These are phyloP conservation scores for Psilopsiagon aymara DNA, from an alignment of 2,113 vertebrate genomes.

Conservation along the genomic window DNA sequence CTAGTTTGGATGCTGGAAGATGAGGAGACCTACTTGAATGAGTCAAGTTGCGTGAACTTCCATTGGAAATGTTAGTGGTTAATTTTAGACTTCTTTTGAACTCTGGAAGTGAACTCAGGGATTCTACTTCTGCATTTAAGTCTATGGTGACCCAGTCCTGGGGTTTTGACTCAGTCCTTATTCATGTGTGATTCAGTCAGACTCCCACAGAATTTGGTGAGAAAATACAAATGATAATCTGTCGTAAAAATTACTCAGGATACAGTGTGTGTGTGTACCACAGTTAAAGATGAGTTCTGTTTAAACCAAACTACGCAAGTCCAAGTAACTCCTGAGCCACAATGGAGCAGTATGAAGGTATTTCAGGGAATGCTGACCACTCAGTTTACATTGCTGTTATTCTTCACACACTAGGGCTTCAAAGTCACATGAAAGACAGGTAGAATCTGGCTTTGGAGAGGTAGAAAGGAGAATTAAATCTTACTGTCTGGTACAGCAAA, in stretches of 20 bases:
- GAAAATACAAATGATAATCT: neutral
- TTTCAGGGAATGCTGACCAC: neutral
- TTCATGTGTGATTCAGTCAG: neutral
- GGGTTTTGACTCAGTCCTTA: slow-evolving; percentile 12
- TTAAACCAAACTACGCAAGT: neutral
- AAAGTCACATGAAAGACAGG: neutral
- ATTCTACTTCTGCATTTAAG: neutral
- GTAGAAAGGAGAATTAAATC: neutral
- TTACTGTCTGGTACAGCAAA: neutral
- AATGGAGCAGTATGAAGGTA: neutral
- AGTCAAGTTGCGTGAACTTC: neutral
- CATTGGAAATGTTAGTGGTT: neutral
- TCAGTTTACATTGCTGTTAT: neutral
- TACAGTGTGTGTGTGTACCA: neutral
- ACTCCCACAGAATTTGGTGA: neutral
- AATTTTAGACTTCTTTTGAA: neutral
- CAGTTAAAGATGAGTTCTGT: neutral
- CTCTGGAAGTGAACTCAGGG: neutral
- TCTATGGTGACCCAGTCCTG: neutral
- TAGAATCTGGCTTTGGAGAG: neutral
- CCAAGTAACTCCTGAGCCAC: neutral
- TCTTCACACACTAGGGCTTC: neutral
- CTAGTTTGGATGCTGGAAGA: neutral
- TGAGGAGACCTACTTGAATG: neutral
- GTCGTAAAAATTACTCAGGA: neutral